A percentile compares a stretch with the other conserved stretches of the same genome.
phyloP scores from a whole-genome alignment of 2,113 vertebrate genomes.

The Dendrocopos noguchii region DNA sequence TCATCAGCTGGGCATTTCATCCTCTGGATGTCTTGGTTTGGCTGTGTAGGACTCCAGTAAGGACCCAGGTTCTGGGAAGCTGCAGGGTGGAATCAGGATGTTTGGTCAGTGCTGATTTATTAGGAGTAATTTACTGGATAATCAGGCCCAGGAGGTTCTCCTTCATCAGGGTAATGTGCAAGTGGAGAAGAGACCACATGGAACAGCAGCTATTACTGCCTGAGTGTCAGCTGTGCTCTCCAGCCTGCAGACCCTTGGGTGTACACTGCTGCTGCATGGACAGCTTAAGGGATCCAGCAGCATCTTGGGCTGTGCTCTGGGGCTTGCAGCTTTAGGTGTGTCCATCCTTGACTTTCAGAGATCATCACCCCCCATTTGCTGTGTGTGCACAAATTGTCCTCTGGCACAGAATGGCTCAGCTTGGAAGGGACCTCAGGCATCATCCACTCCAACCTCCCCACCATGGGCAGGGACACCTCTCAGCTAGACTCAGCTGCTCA shows the following conservation, averaged over 20 bases:
- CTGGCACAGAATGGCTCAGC: not conserved
- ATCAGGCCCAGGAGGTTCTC: not conserved
- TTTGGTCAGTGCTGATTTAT: not conserved
- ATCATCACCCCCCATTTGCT: not conserved
- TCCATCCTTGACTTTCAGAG: not conserved
- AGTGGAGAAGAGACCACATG: not conserved
- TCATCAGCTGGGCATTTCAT: not conserved
- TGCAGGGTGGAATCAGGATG: not conserved
- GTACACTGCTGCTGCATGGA: accelerated
- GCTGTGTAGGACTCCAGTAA: not conserved
- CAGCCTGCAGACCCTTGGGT: not conserved
- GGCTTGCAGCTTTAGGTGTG: accelerated
- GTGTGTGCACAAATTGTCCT: not conserved
- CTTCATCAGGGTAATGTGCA: not conserved
- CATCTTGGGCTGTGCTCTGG: not conserved
- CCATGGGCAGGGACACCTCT: too few species aligned
- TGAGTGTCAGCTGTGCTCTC: not conserved
- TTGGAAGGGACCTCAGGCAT: too few species aligned
- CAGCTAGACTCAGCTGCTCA: too few species aligned
- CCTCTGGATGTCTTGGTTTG: not conserved
- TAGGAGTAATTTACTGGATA: not conserved
- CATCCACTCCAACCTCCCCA: too few species aligned
- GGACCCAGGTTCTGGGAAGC: not conserved
- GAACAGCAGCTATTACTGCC: not conserved
- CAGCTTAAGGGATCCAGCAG: not conserved